phyloP scores from a whole-genome alignment of 2,888 invertebrate genomes.

The Heteromurus nitidus region DNA sequence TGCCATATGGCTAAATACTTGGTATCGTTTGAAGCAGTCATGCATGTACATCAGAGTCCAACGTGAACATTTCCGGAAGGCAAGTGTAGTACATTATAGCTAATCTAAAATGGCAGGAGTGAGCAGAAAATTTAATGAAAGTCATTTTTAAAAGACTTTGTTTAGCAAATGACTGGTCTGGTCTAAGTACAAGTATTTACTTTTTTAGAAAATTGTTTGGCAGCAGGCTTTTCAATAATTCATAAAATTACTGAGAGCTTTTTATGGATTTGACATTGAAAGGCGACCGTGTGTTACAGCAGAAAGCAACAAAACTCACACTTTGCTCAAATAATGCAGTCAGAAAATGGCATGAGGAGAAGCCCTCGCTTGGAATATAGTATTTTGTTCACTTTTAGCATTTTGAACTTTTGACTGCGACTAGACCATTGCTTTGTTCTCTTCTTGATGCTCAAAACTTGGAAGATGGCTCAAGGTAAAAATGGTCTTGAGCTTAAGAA shows the following conservation, averaged over 20 bases:
- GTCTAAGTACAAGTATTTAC: too few relatives aligned
- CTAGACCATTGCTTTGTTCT: neutral
- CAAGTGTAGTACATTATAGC: neutral
- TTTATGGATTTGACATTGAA: constrained; percentile 3
- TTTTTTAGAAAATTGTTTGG: too few relatives aligned
- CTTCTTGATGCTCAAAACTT: neutral
- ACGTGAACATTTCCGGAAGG: neutral
- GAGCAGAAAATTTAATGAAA: neutral
- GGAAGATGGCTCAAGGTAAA: neutral
- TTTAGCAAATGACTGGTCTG: too few relatives aligned
- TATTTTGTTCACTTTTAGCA: too few relatives aligned
- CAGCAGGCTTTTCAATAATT: constrained; percentile 1
- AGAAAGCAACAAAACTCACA: neutral
- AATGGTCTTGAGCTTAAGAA: neutral
- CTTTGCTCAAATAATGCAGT: too few relatives aligned
- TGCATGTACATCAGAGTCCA: too few relatives aligned
- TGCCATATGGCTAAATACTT: too few relatives aligned
- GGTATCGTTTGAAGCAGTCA: too few relatives aligned
- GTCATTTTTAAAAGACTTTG: neutral
- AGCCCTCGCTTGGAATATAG: neutral
- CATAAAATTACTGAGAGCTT: too few relatives aligned
- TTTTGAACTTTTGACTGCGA: too few relatives aligned
- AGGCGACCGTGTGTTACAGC: neutral
- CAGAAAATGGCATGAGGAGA: neutral
- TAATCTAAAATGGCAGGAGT: neutral